phyloP scores from a whole-genome alignment of 2,113 vertebrate genomes.

The Coregonus clupeaformis region DNA sequence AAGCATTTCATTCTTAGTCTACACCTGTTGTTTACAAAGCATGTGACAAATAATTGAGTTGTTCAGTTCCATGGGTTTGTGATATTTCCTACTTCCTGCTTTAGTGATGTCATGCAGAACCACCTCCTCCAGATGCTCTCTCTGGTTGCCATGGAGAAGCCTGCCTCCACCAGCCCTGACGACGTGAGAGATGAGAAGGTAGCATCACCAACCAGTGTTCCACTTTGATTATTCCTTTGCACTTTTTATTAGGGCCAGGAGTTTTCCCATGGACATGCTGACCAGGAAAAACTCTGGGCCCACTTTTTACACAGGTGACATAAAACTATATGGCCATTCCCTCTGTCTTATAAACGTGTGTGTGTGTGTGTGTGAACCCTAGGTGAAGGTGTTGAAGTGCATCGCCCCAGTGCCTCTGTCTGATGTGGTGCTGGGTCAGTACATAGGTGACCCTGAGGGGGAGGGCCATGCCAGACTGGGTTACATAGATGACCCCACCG shows the following conservation, averaged over 20 bases:
- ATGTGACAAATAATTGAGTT: no score
- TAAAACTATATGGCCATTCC: no score
- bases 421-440: constrained; percentile 86
- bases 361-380: background rate
- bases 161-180: constrained; percentile 65
- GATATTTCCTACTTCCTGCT: background rate
- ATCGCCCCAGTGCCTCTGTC: constrained; percentile 69
- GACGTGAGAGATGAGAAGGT: constrained; percentile 84
- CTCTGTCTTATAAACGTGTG: background rate
- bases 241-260: background rate
- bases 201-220: background rate
- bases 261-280: no score
- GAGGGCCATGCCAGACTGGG: constrained; percentile 78
- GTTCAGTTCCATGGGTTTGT: background rate
- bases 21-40: no score
- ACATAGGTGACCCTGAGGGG: constrained; percentile 78
- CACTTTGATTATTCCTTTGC: background rate
- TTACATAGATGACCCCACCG: constrained; percentile 85
- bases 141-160: constrained; percentile 92
- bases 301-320: background rate
- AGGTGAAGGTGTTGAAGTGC: constrained; percentile 92
- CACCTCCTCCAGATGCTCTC: constrained; percentile 90
- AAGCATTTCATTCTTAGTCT: background rate
- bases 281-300: no score
- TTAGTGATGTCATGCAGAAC: constrained; percentile 93